Evolutionary conservation across 2,888 invertebrate species (phyloP), one percentile per base, ranked within the genome.

Genomic region (Alloscopus bannaensis): DNA sequence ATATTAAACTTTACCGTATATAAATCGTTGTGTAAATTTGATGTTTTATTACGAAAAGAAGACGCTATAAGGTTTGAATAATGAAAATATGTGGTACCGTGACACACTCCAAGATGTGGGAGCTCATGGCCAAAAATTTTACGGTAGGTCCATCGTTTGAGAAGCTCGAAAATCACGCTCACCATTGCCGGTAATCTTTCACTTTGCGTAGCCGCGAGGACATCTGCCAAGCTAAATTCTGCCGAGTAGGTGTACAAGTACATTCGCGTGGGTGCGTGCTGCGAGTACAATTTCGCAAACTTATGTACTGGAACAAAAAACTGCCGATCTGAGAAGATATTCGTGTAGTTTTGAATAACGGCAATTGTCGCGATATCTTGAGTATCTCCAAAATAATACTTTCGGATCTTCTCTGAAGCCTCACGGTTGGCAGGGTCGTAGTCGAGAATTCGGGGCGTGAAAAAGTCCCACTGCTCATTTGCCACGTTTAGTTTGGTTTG

Each of bases 371-470:
- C 77, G 22, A 84, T 79, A 29, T 64, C 66, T 40, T 72, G 52
- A 8, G 45, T 45, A 36, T 80, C 52, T 42, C 81, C 77, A 79
- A 84, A 84, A 47, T 84, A 84, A 31, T 57, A 78, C 6, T 82
- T 40, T 22, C 76, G 59, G 22, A 83, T 78, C 62, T 82, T 82
- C 1, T 70, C 55, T 0, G 78, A 73, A 20, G 69, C 65, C 18
- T 66, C 70, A 8, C 31, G 47, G 22, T 66, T 70, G 13, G 68
- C 57, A 42, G 71, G 18, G 28, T 78, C 78, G 55, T 79, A 80
- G n/a, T 68, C 72, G 1, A 84, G 55, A 24, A 81, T 60, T 22
- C 66, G n/a, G 1, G 76, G 47, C 6, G 80, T 50, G 42, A 68
- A 83, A 20, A 69, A 81, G 8, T 65, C n/a, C 73, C 71, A 83